Base-by-base conservation (phyloP, 1,140 invertebrate genomes). In the Lordiphosa mommai region DNA sequence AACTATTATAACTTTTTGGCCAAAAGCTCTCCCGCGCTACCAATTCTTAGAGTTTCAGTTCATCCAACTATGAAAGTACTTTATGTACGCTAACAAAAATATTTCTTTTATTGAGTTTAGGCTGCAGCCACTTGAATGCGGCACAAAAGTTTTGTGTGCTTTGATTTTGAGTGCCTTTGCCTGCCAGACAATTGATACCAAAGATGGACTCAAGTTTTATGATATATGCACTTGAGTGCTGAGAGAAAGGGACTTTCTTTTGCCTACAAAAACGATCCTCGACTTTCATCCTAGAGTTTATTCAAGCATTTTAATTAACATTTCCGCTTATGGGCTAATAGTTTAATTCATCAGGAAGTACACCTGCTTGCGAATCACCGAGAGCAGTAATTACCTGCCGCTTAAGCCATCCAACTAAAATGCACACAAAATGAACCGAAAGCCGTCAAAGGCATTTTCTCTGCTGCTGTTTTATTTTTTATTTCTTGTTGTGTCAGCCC, bases 11-110 rank as follows among this genome's bases (percentile, higher is more conserved):
- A 82, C 50, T 82, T 27, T 27, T 82, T 68, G 72, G 55, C 61
- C 43, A 43, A n/a, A 40, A 43, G 10, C 10, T 20, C 13, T 43
- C 23, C 23, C 23, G 64, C 49, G 16, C 34, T 29, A 10, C 37
- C 27, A 59, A 61, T 41, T 46, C 61, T 72, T 53, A 76, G 67
- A 69, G 68, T 79, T 82, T 82, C 76, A 84, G 77, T 82, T 82
- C 76, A 82, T 67, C 76, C 76, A 82, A 82, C 77, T 80, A 80
- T 80, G 66, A 80, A 82, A 84, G 76, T 82, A 82, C 76, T 82
- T 82, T 82, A 82, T 84, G 76, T 84, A 61, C 74, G 77, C 76
- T 82, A 82, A 84, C 77, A 84, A 82, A 82, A 82, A 82, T 82
- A 82, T 82, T 82, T 82, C 76, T 82, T 82, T 82, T 84, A 82